Evolutionary conservation across 2,113 vertebrate genomes (phyloP).

Genomic region (Thamnaconus septentrionalis): DNA sequence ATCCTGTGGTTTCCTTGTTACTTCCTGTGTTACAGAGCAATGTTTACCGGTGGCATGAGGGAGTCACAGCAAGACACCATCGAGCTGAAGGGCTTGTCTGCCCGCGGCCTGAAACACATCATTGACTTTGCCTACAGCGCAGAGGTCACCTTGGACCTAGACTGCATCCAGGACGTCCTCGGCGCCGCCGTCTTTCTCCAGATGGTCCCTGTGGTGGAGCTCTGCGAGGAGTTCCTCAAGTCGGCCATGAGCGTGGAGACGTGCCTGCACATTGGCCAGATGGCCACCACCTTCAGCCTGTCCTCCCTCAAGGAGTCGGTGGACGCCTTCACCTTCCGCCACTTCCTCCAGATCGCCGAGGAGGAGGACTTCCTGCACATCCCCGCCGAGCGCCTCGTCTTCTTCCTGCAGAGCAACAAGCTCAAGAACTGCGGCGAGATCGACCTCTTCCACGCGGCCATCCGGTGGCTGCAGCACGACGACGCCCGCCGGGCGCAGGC

Average conservation of each 20-base stretch:
- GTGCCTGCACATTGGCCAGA: conserved; percentile 94
- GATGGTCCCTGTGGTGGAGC: conserved; percentile 95
- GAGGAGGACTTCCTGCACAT: conserved; percentile 97
- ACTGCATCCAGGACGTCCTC: conserved; percentile 96
- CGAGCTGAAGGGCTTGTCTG: conserved; percentile 91
- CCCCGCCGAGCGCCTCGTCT: conserved; percentile 89
- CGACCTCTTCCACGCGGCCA: conserved; percentile 88
- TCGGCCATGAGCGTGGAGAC: conserved; percentile 97
- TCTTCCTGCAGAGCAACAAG: conserved; percentile 96
- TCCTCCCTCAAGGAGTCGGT: conserved; percentile 92
- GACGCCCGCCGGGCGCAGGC: conserved; percentile 79
- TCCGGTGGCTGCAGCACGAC: conserved; percentile 90
- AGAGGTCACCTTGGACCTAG: conserved; percentile 92
- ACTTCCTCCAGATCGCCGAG: conserved; percentile 94
- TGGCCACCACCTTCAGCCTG: conserved; percentile 95
- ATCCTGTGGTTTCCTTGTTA: not conserved
- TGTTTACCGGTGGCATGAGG: conserved; percentile 98
- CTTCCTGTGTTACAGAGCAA: conserved; percentile 81
- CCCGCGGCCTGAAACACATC: conserved; percentile 91
- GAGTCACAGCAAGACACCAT: conserved; percentile 91
- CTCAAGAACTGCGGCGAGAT: conserved; percentile 92
- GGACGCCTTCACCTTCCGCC: conserved; percentile 90
- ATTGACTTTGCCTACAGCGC: conserved; percentile 97
- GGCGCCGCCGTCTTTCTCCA: conserved; percentile 97
- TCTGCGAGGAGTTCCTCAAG: conserved; percentile 97